Conservation (phyloP, 2,113 vertebrate genomes). For the Micronycteris hirsuta region DNA sequence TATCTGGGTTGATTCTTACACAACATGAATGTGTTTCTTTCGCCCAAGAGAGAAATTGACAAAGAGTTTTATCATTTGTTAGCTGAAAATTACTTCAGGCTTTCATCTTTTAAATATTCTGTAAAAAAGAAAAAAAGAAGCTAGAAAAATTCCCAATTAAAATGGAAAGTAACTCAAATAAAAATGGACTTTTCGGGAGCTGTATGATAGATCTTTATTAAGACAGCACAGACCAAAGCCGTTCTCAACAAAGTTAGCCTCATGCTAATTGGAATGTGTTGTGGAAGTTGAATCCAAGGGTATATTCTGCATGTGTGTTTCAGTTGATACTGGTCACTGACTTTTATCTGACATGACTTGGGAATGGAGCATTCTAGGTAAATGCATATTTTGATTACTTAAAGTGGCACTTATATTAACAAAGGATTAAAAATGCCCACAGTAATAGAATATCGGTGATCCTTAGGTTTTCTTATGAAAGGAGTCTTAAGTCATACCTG, state of each 20-base stretch:
- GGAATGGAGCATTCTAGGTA: background rate
- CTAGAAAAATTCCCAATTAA: background rate
- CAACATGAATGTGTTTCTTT: background rate
- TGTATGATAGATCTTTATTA: background rate
- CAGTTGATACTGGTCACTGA: background rate
- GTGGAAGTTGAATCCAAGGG: background rate
- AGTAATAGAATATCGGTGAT: constrained; percentile 2
- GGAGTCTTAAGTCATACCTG: constrained; percentile 3
- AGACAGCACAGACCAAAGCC: background rate
- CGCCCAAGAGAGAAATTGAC: background rate
- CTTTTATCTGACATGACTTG: background rate
- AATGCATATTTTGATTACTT: constrained; percentile 1
- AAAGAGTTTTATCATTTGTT: background rate
- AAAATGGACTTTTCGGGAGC: background rate
- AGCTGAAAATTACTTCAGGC: background rate
- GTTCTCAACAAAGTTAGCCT: background rate
- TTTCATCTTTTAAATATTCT: constrained; percentile 14
- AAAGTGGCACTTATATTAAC: background rate
- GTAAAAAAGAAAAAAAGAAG: background rate
- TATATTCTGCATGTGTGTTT: background rate
- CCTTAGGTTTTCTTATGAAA: constrained; percentile 15
- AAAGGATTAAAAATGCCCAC: background rate
- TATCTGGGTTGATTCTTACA: background rate
- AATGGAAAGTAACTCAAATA: constrained; percentile 17
- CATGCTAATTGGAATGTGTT: background rate